Evolutionary conservation across 1,140 invertebrate genomes (phyloP).

Genomic region (Penaeus vannamei): DNA sequence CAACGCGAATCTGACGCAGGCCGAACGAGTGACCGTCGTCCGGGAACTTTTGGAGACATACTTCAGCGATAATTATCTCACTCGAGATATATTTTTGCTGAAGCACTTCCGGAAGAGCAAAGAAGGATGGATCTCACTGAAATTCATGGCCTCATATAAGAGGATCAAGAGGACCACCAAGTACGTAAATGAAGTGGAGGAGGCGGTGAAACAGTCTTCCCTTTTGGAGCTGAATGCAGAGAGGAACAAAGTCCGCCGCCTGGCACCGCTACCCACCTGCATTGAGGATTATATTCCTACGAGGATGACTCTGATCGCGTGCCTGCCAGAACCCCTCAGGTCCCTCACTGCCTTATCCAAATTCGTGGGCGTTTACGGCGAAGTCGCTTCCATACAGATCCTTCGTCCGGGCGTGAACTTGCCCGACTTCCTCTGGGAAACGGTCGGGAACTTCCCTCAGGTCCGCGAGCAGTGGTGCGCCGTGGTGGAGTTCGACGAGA

Average conservation of each 20-base stretch:
- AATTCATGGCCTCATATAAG: constrained; percentile 93
- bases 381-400: constrained; percentile 88
- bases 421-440: constrained; percentile 76
- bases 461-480: constrained; percentile 76
- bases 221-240: constrained; percentile 91
- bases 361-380: constrained; percentile 87
- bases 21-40: constrained; percentile 72
- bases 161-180: constrained; percentile 91
- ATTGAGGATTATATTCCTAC: constrained; percentile 88
- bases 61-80: constrained; percentile 94
- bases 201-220: constrained; percentile 82
- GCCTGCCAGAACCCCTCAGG: constrained; percentile 85
- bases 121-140: constrained; percentile 93
- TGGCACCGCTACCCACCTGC: constrained; percentile 87
- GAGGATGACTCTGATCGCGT: constrained; percentile 88
- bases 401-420: constrained; percentile 88
- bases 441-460: constrained; percentile 75
- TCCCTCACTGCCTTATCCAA: constrained; percentile 90
- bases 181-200: constrained; percentile 91
- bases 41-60: constrained; percentile 91
- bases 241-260: constrained; percentile 88
- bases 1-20: neutral
- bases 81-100: constrained; percentile 93
- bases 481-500: constrained; percentile 85
- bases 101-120: constrained; percentile 95